Percentiles rank a stretch among this genome's conserved stretches.
phyloP scores from a whole-genome alignment of 2,113 vertebrate genomes.

The Dicrurus megarhynchus region DNA sequence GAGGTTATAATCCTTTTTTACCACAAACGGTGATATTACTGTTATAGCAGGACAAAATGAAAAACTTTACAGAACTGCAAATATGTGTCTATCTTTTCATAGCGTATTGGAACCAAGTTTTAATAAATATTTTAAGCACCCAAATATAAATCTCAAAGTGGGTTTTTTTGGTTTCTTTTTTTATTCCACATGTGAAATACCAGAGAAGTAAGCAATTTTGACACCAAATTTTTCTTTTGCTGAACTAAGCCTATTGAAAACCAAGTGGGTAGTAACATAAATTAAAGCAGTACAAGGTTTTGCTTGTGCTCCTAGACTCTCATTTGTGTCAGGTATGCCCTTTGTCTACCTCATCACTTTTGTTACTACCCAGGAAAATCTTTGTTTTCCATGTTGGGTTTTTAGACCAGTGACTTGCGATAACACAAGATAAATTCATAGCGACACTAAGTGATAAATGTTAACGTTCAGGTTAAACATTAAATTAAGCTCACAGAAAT shows the following conservation, averaged over 20 bases:
- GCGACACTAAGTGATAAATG: neutral
- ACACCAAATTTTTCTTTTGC: neutral
- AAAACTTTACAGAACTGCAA: neutral
- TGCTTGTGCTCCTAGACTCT: neutral
- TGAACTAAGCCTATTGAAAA: neutral
- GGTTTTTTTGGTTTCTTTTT: rapidly evolving
- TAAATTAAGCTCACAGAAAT: neutral
- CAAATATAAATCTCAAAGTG: neutral
- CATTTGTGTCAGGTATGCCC: neutral
- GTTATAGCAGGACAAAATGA: neutral
- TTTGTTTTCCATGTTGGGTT: neutral
- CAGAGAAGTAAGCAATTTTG: neutral
- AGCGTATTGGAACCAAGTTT: neutral
- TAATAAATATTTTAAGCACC: neutral
- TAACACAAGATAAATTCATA: neutral
- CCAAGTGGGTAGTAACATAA: neutral
- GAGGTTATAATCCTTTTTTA: neutral
- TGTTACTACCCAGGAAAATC: neutral
- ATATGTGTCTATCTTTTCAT: neutral
- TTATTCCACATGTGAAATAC: neutral
- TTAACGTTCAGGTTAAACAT: neutral
- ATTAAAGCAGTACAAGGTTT: neutral
- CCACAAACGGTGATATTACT: neutral
- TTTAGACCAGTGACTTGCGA: neutral
- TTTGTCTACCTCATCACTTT: neutral